Conservation (phyloP, 2,888 invertebrate genomes). For the Cephus rjabovi region DNA sequence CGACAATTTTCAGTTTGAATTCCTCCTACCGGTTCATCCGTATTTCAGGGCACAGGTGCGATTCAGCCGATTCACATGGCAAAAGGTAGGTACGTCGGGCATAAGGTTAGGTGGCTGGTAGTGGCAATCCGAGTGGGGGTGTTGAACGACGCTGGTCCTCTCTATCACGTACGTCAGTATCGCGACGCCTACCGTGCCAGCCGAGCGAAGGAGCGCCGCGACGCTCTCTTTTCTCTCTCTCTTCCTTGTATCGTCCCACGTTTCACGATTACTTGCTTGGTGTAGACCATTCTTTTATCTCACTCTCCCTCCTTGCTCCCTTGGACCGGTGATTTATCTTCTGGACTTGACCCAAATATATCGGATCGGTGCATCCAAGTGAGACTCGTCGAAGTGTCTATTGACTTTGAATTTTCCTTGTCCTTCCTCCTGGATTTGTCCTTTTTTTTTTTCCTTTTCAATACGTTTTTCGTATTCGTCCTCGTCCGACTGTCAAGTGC, state of each 20-base stretch:
- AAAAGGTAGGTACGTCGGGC: not conserved
- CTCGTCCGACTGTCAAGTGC: not conserved
- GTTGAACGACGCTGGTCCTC: not conserved
- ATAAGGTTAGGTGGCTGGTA: not conserved
- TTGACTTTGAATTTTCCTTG: not conserved
- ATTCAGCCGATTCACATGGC: not conserved
- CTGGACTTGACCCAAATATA: not conserved
- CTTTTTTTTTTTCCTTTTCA: not conserved
- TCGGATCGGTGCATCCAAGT: not conserved
- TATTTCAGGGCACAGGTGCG: not conserved
- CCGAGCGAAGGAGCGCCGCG: constrained; percentile 25
- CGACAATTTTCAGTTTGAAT: not conserved
- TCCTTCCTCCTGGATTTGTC: not conserved
- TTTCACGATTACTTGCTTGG: constrained; percentile 3
- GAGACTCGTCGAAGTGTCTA: not conserved
- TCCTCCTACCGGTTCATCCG: not conserved
- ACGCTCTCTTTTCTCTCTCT: constrained; percentile 8
- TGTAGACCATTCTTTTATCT: constrained; percentile 17
- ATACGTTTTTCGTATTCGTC: not conserved
- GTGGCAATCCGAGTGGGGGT: not conserved
- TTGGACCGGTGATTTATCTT: not conserved
- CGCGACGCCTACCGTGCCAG: constrained; percentile 35
- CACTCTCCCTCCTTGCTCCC: constrained; percentile 6
- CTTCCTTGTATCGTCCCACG: not conserved
- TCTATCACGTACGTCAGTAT: constrained; percentile 31